A percentile compares a stretch with the other conserved stretches of the same genome.
phyloP scores from a whole-genome alignment of 2,888 invertebrate species.

The Aphidius colemani region DNA sequence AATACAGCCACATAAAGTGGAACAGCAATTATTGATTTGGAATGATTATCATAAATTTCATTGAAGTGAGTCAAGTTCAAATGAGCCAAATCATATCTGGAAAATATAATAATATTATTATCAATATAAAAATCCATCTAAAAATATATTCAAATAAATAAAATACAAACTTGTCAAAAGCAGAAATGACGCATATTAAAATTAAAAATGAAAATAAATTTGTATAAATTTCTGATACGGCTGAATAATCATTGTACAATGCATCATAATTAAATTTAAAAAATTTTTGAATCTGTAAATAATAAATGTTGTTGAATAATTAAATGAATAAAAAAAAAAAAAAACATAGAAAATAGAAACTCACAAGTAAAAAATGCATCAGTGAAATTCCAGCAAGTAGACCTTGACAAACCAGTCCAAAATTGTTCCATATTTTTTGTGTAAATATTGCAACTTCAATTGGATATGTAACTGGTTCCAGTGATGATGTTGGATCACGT shows the following conservation, averaged over 20 bases:
- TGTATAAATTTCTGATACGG: constrained; percentile 47
- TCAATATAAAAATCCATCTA: neutral
- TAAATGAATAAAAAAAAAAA: constrained; percentile 2
- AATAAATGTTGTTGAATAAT: constrained; percentile 6
- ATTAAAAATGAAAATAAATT: constrained; percentile 50
- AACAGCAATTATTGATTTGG: constrained; percentile 45
- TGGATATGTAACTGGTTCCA: constrained; percentile 34
- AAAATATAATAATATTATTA: neutral
- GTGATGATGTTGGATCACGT: constrained; percentile 20
- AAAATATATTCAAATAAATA: constrained; percentile 3
- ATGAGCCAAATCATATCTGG: constrained; percentile 52
- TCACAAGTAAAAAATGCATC: constrained; percentile 53
- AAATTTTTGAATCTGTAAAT: constrained; percentile 46
- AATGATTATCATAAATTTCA: constrained; percentile 45
- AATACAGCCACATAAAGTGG: constrained; percentile 51
- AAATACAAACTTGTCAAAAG: constrained; percentile 50
- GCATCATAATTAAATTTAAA: constrained; percentile 43
- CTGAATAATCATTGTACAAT: constrained; percentile 40
- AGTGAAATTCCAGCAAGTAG: constrained; percentile 55
- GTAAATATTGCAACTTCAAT: constrained; percentile 52
- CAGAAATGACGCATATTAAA: constrained; percentile 46
- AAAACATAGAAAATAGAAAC: too few relatives aligned
- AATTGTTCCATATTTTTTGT: constrained; percentile 49
- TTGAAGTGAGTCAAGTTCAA: constrained; percentile 45
- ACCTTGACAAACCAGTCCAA: constrained; percentile 53